Evolutionary conservation across 2,113 vertebrate species (phyloP).

Genomic region (Anser cygnoides): DNA sequence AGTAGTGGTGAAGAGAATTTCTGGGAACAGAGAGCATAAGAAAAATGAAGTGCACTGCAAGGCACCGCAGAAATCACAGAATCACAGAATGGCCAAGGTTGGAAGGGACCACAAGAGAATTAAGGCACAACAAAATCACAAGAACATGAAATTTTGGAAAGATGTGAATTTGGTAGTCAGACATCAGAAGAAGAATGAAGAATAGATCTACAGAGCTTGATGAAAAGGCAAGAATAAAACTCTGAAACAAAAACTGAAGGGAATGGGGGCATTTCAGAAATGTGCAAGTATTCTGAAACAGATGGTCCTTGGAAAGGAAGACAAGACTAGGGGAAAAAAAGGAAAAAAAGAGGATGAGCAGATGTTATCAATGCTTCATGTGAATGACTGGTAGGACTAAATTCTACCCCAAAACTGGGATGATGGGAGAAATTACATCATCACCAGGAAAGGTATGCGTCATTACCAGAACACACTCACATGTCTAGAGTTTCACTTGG

Average conservation of each 20-base stretch:
- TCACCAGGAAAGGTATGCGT: neutral
- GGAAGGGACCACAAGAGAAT: neutral
- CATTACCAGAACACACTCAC: constrained; percentile 3
- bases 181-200: neutral
- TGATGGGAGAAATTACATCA: constrained; percentile 23
- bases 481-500: constrained; percentile 7
- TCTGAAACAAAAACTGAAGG: neutral
- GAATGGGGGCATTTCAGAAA: neutral
- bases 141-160: neutral
- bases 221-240: neutral
- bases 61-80: neutral
- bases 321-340: neutral
- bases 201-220: neutral
- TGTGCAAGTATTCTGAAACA: constrained; percentile 17
- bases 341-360: constrained; percentile 28
- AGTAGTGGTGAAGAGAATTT: neutral
- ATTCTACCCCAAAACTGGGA: constrained; percentile 35
- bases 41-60: neutral
- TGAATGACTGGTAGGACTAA: constrained; percentile 15
- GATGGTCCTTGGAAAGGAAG: constrained; percentile 39
- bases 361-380: constrained; percentile 31
- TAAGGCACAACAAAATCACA: neutral
- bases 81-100: too few species aligned
- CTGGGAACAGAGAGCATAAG: neutral
- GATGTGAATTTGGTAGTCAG: neutral